phyloP scores from a whole-genome alignment of 2,888 invertebrate species.

The Deroplatys truncata region DNA sequence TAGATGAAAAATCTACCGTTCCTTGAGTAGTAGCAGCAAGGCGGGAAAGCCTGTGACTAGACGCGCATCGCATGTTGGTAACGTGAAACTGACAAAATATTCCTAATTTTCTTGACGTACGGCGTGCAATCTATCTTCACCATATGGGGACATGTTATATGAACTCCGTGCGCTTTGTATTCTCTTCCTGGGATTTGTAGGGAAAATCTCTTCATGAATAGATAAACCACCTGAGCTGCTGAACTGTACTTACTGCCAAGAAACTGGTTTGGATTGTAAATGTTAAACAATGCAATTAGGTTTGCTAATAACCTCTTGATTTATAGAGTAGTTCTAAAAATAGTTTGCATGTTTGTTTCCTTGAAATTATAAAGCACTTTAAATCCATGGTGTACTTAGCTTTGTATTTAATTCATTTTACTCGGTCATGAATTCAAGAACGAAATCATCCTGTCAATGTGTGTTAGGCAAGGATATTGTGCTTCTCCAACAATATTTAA shows the following conservation, averaged over 20 bases:
- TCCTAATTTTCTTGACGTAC: background rate
- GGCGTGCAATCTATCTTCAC: background rate
- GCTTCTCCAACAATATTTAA: no score
- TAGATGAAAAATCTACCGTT: background rate
- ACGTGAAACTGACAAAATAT: background rate
- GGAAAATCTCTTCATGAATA: background rate
- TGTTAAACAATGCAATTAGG: no score
- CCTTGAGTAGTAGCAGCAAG: background rate
- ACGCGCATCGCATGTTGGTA: background rate
- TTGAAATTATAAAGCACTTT: no score
- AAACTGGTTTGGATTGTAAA: background rate
- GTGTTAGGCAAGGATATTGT: no score
- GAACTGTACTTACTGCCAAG: background rate
- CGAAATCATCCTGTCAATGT: no score
- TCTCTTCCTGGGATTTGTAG: background rate
- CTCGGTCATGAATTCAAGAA: no score
- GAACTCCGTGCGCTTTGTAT: background rate
- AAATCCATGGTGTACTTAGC: no score
- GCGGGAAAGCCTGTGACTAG: background rate
- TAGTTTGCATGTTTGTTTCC: no score
- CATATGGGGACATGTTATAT: background rate
- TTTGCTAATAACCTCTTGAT: no score
- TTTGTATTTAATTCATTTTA: no score
- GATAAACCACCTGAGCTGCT: background rate
- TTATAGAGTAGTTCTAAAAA: no score